These are phyloP conservation scores for Pentalonia nigronervosa DNA, from an alignment of 1,140 invertebrate species.

Conservation along the genomic window DNA sequence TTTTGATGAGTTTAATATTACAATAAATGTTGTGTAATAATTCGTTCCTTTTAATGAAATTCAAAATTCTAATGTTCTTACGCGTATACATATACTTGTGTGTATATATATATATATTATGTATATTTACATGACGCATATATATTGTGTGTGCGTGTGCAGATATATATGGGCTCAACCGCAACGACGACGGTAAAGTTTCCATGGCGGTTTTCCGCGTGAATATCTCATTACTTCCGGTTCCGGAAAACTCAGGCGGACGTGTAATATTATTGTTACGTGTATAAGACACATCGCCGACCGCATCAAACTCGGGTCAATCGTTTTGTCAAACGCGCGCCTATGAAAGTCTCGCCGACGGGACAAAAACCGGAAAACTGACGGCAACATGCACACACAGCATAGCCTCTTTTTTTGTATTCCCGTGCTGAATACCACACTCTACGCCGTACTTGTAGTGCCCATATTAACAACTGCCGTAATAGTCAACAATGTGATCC, in stretches of 20 bases:
- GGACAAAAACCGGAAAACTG: background rate
- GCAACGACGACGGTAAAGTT: background rate
- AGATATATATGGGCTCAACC: background rate
- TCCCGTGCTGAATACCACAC: background rate
- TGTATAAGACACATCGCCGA: background rate
- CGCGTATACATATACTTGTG: too few species aligned
- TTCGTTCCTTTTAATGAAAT: background rate
- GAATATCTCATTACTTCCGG: conserved; percentile 22
- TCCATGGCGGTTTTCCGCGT: background rate
- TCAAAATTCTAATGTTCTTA: background rate
- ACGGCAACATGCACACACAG: background rate
- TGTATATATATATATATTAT: background rate
- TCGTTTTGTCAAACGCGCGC: background rate
- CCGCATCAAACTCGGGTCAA: background rate
- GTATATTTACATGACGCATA: background rate
- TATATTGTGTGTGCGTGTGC: background rate
- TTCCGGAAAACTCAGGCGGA: background rate
- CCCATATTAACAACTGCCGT: background rate
- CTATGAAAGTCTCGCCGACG: background rate
- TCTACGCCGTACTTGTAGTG: background rate
- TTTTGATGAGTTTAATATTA: background rate
- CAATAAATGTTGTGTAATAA: background rate
- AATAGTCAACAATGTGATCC: background rate
- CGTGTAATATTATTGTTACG: background rate
- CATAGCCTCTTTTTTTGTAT: background rate